A percentile compares a stretch with the other conserved stretches of the same genome.
phyloP scores from a whole-genome alignment of 2,113 vertebrate species.

The Pica pica region DNA sequence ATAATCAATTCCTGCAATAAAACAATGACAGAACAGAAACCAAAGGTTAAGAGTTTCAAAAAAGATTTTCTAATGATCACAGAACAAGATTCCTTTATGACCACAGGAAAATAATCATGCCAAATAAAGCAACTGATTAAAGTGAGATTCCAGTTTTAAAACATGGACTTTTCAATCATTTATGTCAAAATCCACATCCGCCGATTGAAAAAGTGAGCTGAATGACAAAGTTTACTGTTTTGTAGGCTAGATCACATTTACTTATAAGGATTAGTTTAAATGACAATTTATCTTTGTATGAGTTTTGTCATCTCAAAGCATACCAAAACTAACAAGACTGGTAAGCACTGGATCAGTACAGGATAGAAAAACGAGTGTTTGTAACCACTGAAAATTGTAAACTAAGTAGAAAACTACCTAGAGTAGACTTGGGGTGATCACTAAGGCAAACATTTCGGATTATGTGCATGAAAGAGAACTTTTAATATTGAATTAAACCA shows the following conservation, averaged over 20 bases:
- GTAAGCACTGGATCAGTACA: neutral
- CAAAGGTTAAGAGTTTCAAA: slow-evolving; percentile 35
- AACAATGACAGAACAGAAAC: slow-evolving; percentile 50
- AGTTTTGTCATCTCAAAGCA: neutral
- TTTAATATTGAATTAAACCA: neutral
- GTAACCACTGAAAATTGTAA: neutral
- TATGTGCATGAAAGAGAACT: neutral
- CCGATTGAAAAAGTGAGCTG: neutral
- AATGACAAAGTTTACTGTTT: neutral
- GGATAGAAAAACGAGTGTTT: neutral
- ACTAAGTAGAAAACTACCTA: neutral
- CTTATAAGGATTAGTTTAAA: neutral
- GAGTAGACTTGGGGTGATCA: neutral
- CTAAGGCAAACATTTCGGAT: neutral
- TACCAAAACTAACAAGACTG: neutral
- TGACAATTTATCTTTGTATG: neutral
- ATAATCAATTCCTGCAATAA: slow-evolving; percentile 91
- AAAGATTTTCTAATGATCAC: neutral
- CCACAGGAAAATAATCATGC: neutral
- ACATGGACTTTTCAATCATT: neutral
- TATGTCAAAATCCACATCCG: neutral
- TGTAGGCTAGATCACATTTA: neutral
- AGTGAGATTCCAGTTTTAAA: neutral
- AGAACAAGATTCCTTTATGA: neutral
- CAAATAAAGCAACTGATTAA: neutral